These are phyloP conservation scores for Scelioninae gen. 1 DNA, from an alignment of 2,888 invertebrate genomes.

Conservation along the genomic window DNA sequence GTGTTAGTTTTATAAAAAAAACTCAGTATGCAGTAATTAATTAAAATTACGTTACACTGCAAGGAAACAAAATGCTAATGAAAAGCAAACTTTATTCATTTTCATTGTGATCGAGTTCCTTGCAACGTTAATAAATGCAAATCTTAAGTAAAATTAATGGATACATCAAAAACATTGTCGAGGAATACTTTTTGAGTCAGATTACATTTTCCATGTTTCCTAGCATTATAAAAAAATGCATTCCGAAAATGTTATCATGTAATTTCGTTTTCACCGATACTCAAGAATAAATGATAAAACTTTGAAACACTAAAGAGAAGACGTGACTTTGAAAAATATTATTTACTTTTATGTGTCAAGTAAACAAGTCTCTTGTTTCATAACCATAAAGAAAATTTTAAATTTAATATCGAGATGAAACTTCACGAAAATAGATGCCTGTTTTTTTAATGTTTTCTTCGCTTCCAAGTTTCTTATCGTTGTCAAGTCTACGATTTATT, in stretches of 20 bases:
- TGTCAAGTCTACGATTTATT: background rate
- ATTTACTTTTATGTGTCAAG: too few species aligned
- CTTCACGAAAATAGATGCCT: too few species aligned
- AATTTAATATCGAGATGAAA: too few species aligned
- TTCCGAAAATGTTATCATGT: background rate
- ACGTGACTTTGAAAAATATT: too few species aligned
- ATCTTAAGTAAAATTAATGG: slow-evolving; percentile 24
- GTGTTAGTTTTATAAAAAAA: too few species aligned
- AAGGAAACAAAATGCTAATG: slow-evolving; percentile 7
- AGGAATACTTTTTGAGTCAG: background rate
- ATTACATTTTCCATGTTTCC: background rate
- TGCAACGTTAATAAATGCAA: slow-evolving; percentile 21
- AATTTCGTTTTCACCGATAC: background rate
- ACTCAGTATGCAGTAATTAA: slow-evolving; percentile 15
- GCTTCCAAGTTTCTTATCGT: background rate
- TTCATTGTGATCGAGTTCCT: slow-evolving; percentile 22
- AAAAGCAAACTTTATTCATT: slow-evolving; percentile 25
- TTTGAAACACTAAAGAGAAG: too few species aligned
- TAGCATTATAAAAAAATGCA: background rate
- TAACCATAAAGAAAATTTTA: too few species aligned
- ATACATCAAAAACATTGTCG: background rate
- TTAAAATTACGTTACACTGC: slow-evolving; percentile 1
- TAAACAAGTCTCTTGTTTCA: too few species aligned
- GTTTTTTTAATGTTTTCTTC: background rate
- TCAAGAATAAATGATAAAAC: background rate